Conservation (phyloP, 1,140 invertebrate species). For the Varroa destructor region DNA sequence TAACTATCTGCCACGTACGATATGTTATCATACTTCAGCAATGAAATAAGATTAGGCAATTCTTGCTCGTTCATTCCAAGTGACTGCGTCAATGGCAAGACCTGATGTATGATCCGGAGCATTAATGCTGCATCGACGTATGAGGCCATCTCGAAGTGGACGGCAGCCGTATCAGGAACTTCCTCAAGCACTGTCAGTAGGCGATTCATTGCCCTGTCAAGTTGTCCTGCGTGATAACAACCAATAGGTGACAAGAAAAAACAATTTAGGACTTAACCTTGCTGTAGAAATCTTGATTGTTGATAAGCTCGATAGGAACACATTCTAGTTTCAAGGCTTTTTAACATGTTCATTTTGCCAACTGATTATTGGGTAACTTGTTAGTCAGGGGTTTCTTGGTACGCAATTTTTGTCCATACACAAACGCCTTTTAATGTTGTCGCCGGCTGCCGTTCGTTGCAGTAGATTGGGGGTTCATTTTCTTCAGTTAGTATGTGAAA, state of each 20-base stretch:
- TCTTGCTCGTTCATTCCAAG: constrained; percentile 81
- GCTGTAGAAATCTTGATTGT: too few relatives aligned
- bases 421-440: too few relatives aligned
- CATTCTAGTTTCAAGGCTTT: too few relatives aligned
- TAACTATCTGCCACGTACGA: constrained; percentile 61
- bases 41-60: constrained; percentile 58
- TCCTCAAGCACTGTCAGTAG: constrained; percentile 47
- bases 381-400: too few relatives aligned
- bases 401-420: too few relatives aligned
- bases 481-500: too few relatives aligned
- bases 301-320: too few relatives aligned
- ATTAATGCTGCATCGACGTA: constrained; percentile 59
- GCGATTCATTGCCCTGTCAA: constrained; percentile 55
- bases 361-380: too few relatives aligned
- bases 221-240: constrained; percentile 46
- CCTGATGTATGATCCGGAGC: constrained; percentile 50
- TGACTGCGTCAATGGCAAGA: constrained; percentile 66
- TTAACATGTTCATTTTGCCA: too few relatives aligned
- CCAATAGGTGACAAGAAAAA: constrained; percentile 42
- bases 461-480: too few relatives aligned
- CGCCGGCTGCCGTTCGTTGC: too few relatives aligned
- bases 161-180: constrained; percentile 36
- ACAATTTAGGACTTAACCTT: constrained; percentile 16
- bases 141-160: constrained; percentile 79
- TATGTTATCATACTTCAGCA: constrained; percentile 55